phyloP scores from a whole-genome alignment of 2,888 invertebrate genomes.

The Petrolisthes cinctipes region DNA sequence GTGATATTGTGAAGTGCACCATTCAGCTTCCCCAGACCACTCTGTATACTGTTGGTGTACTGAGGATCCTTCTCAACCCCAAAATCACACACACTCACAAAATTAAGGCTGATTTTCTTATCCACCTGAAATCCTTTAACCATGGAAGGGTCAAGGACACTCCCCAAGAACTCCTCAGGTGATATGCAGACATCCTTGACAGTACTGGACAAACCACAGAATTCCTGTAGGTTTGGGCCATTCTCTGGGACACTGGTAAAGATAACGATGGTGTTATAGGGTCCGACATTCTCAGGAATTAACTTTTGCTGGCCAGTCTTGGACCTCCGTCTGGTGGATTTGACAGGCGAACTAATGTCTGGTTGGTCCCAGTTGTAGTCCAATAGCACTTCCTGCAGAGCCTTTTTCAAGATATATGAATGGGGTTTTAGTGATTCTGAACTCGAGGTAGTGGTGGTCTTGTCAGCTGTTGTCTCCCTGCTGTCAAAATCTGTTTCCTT shows the following conservation, averaged over 20 bases:
- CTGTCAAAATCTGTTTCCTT: not conserved
- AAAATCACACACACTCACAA: conserved; percentile 37
- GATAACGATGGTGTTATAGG: conserved; percentile 57
- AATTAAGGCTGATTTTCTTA: conserved; percentile 48
- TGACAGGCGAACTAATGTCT: conserved; percentile 64
- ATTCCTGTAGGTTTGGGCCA: not conserved
- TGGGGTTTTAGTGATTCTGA: conserved; percentile 31
- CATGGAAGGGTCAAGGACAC: conserved; percentile 44
- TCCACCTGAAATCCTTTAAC: conserved; percentile 54
- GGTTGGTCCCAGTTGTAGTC: conserved; percentile 65
- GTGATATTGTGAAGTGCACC: conserved; percentile 51
- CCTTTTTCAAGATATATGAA: conserved; percentile 60
- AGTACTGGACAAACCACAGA: not conserved
- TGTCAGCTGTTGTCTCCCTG: not conserved
- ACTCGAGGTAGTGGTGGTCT: not conserved
- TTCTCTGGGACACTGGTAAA: conserved; percentile 52
- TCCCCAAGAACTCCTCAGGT: conserved; percentile 36
- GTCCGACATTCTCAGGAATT: conserved; percentile 18
- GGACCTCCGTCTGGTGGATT: conserved; percentile 12
- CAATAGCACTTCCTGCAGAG: conserved; percentile 59
- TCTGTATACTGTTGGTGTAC: conserved; percentile 14
- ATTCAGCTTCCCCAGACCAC: conserved; percentile 40
- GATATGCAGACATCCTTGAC: not conserved
- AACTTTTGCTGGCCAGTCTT: conserved; percentile 1
- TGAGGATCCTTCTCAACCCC: not conserved